These are phyloP conservation scores for Lagorchestes hirsutus DNA, from an alignment of 2,797 vertebrate species.

Conservation along the genomic window DNA sequence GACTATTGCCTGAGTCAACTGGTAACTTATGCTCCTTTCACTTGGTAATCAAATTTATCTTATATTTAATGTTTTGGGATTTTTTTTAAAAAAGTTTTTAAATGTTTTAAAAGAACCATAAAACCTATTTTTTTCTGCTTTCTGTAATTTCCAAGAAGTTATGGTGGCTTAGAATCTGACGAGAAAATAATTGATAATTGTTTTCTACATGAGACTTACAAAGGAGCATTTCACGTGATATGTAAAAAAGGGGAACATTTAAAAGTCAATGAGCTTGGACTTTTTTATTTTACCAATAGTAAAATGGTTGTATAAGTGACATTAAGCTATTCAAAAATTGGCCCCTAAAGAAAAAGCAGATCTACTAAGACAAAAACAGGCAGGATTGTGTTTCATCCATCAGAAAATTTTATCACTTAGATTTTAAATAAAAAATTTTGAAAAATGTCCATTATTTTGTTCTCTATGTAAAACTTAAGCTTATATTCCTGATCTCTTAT, in stretches of 20 bases:
- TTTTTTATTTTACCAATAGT: background rate
- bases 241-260: background rate
- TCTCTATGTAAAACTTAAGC: constrained; percentile 10
- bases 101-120: background rate
- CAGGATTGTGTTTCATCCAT: constrained; percentile 4
- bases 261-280: background rate
- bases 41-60: background rate
- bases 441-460: background rate
- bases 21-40: background rate
- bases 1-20: background rate
- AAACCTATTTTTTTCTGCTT: background rate
- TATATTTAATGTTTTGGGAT: background rate
- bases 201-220: background rate
- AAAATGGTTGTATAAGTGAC: background rate
- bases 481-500: constrained; percentile 21
- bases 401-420: constrained; percentile 24
- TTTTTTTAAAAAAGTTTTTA: background rate
- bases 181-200: constrained; percentile 25
- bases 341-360: background rate
- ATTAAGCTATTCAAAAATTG: constrained; percentile 8
- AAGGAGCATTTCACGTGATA: constrained; percentile 15
- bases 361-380: constrained; percentile 47
- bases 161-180: background rate
- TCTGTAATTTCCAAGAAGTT: background rate
- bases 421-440: background rate